A percentile compares a stretch with the other conserved stretches of the same genome.
These are phyloP conservation scores for Thysanoteuthis rhombus DNA, from an alignment of 2,888 invertebrate species.

Conservation along the genomic window DNA sequence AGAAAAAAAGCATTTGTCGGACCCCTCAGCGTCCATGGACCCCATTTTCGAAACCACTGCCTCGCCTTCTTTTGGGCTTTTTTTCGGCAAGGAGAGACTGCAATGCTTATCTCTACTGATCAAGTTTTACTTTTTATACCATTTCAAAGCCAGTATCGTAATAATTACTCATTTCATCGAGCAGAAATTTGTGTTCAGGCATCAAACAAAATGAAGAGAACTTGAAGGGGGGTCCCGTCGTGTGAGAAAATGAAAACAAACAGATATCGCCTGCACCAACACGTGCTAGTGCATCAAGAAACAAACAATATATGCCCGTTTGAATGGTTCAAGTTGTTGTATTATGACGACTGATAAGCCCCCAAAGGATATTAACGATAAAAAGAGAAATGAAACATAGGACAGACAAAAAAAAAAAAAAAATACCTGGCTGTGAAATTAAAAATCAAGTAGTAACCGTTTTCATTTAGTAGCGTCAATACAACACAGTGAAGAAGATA, in stretches of 20 bases:
- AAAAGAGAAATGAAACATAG: background rate
- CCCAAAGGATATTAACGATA: background rate
- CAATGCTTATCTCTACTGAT: too few relatives aligned
- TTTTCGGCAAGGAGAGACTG: too few relatives aligned
- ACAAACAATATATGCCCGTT: background rate
- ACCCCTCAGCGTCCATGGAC: too few relatives aligned
- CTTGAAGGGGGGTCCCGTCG: background rate
- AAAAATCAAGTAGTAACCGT: background rate
- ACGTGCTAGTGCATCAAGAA: background rate
- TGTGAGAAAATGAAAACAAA: background rate
- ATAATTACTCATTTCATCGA: background rate
- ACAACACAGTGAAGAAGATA: too few relatives aligned
- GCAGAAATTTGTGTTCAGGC: background rate
- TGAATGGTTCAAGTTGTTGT: background rate
- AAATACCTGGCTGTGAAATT: background rate
- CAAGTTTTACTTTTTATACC: too few relatives aligned
- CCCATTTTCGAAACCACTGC: too few relatives aligned
- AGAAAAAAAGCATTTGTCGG: too few relatives aligned
- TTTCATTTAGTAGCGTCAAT: background rate
- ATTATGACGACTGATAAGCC: background rate
- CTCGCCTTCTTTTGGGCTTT: too few relatives aligned
- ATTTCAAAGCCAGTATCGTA: too few relatives aligned
- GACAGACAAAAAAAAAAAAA: background rate
- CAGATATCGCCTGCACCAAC: background rate
- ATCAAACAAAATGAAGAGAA: background rate